Conservation (phyloP, 2,113 vertebrate genomes). For the Clarias macrocephalus region DNA sequence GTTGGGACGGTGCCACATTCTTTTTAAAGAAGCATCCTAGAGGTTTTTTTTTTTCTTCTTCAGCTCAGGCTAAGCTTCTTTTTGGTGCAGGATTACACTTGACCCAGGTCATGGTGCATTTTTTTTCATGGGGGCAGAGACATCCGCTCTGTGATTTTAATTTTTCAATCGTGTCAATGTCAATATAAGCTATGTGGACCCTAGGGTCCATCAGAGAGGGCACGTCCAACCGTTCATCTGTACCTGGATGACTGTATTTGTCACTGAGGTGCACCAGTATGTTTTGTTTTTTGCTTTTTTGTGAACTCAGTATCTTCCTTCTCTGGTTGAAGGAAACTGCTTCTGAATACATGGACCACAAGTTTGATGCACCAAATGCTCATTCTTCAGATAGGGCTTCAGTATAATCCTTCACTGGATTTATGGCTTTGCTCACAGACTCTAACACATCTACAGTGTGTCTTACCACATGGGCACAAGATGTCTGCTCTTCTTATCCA, state of each 20-base stretch:
- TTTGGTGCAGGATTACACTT: background rate
- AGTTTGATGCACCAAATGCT: slow-evolving; percentile 7
- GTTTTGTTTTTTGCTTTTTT: background rate
- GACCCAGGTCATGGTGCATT: background rate
- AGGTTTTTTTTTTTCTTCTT: background rate
- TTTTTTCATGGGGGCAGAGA: background rate
- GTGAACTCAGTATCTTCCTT: background rate
- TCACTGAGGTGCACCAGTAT: background rate
- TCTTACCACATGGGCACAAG: slow-evolving; percentile 13
- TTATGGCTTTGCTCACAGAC: background rate
- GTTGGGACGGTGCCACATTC: too few species aligned
- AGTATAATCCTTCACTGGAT: background rate
- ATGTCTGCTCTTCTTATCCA: background rate
- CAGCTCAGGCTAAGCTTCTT: background rate
- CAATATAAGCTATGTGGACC: background rate
- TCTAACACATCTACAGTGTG: background rate
- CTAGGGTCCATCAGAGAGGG: background rate
- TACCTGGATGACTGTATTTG: background rate
- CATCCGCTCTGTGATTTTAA: background rate
- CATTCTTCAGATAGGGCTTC: slow-evolving; percentile 8
- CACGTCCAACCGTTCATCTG: slow-evolving; percentile 13
- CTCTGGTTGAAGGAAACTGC: slow-evolving; percentile 1
- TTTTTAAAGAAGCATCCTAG: background rate
- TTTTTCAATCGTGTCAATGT: background rate
- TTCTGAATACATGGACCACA: slow-evolving; percentile 14